Percentiles rank a stretch among this genome's conserved stretches.
Evolutionary conservation across 2,888 invertebrate genomes (phyloP).

Genomic region (Chorisops tibialis): DNA sequence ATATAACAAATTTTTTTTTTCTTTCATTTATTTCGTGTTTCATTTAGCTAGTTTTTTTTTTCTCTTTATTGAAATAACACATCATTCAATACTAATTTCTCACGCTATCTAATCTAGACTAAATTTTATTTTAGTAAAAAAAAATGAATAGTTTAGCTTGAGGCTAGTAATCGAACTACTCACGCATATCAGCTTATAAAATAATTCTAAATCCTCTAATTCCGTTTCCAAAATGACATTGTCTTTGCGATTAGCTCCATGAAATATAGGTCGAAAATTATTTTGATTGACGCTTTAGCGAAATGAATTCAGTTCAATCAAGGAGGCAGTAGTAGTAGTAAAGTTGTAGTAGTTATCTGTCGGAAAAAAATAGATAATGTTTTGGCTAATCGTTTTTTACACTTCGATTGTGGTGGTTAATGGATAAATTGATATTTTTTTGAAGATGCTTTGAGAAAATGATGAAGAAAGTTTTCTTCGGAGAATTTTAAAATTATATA

Average conservation of each 20-base stretch:
- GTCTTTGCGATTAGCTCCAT: constrained; percentile 12
- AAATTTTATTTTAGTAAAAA: constrained; percentile 2
- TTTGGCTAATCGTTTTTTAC: constrained; percentile 12
- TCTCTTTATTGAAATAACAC: constrained; percentile 14
- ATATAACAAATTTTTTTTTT: constrained; percentile 13
- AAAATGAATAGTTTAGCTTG: background rate
- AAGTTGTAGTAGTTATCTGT: background rate
- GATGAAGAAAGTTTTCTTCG: too few species aligned
- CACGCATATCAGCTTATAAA: constrained; percentile 4
- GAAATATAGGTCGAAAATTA: constrained; percentile 19
- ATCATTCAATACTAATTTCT: constrained; percentile 16
- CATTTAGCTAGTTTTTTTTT: constrained; percentile 12
- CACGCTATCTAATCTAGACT: constrained; percentile 17
- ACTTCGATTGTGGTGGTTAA: background rate
- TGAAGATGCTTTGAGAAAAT: background rate
- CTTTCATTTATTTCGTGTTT: constrained; percentile 17
- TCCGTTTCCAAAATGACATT: constrained; percentile 18
- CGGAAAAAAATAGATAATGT: background rate
- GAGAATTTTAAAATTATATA: too few species aligned
- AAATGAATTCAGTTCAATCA: constrained; percentile 16
- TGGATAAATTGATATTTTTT: background rate
- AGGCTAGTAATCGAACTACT: constrained; percentile 18
- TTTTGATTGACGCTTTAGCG: constrained; percentile 23
- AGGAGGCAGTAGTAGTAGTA: background rate
- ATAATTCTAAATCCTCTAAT: constrained; percentile 1